Base-by-base conservation (phyloP, 1,140 invertebrate species). In the Anastatus disparis region DNA sequence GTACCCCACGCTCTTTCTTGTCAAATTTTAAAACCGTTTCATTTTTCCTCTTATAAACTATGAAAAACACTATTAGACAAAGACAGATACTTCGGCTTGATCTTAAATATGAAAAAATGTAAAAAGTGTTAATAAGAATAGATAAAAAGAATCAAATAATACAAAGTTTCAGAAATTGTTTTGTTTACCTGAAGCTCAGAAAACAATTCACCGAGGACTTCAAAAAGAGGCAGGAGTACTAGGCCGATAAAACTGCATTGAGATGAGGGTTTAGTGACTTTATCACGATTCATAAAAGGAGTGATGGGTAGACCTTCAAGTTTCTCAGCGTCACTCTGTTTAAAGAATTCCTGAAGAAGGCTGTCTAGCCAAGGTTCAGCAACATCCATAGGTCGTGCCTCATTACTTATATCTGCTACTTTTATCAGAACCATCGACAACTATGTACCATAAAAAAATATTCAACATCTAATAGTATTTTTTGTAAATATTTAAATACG, bases 241-340 rank as follows among this genome's bases (percentile, higher is more conserved):
- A 94, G 89, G 20, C 93, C 93, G 75, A 95, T 95, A 83, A 95
- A 95, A 62, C 92, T 92, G 79, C 93, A 93, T 81, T 95, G 94
- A 0, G 93, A 94, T 27, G 93, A 92, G 3, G 93, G 92, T 83
- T 95, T 95, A 42, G 93, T 94, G 13, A 95, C 93, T 85, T 94
- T 95, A 69, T 95, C 93, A n/a, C 93, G 88, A 80, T 95, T 94
- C 94, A 95, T 95, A 78, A 95, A 95, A 0, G 94, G 93, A 8
- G 94, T 94, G 1, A 95, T 93, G 2, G 94, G 93, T 66, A 95
- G 86, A 9, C 94, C 93, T 81, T 94, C 93, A 44, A 93, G 86
- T 79, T 95, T 95, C 79, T 95, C 94, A 8, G 92, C 90, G 71
- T 95, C 94, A 79, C 92, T 94, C 85, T 95, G 92, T 72, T 92